Base-by-base conservation (phyloP, 2,113 vertebrate genomes). In the Promerops cafer region DNA sequence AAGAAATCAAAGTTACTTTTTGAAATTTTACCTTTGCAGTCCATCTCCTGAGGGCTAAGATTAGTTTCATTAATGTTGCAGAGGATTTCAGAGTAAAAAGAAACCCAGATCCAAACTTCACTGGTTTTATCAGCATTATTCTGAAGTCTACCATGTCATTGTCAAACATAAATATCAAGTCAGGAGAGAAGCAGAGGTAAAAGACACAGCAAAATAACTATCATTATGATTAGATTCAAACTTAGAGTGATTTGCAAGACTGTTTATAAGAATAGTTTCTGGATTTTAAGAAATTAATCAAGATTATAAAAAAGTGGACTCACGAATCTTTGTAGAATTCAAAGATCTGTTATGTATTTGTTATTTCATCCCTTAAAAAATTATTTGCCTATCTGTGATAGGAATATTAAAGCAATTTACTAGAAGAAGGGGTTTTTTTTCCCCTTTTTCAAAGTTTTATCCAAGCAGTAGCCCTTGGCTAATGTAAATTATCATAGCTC, bases 361-460 rank as follows among this genome's bases (percentile, higher is more conserved):
- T 49, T 85, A 39, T 79, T 90, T 89, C 28, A 82, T 33, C 9
- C 11, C 15, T 77, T 71, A 47, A 59, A 23, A 87, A 79, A 78
- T 44, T 7, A 23, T 64, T 75, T 87, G 6, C 24, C 24, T 16
- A 52, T 44, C 23, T 85, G n/a, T 77, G 37, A 69, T 45, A 64
- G 45, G 12, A 90, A 72, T 87, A 88, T 88, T 87, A 87, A 95
- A 89, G 20, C 4, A 64, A 71, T 85, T 76, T 79, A 64, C 5
- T 23, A 47, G 7, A 72, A 69, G 11, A 37, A n/a, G 0, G 11
- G 4, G 0, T 7, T 1, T 21, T 23, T 52, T 44, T 26, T 6
- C 2, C 12, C 4, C 3, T 24, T 35, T 66, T 81, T 79, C 2
- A 30, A 83, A 52, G 15, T 76, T 83, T 83, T 82, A 76, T 71